Conservation (phyloP, 2,113 vertebrate genomes). For the Chaenogobius annularis region DNA sequence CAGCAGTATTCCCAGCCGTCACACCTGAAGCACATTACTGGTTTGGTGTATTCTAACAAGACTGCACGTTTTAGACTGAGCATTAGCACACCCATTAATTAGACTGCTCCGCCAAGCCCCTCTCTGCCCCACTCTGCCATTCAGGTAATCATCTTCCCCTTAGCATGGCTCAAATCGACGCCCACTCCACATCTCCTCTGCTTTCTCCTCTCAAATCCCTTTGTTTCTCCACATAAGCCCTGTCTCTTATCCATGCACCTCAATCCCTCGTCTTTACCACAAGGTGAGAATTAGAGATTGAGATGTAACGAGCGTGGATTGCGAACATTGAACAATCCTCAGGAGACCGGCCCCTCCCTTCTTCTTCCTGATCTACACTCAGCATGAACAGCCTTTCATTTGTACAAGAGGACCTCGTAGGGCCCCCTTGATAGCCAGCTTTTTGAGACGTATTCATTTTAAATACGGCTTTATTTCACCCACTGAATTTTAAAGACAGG, state of each 20-base stretch:
- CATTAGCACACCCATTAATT: slow-evolving; percentile 47
- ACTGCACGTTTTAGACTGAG: slow-evolving; percentile 24
- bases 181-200: slow-evolving; percentile 29
- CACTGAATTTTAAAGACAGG: neutral
- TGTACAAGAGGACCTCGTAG: slow-evolving; percentile 49
- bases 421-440: slow-evolving; percentile 37
- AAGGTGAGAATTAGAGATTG: slow-evolving; percentile 35
- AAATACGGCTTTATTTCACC: neutral
- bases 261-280: slow-evolving; percentile 7
- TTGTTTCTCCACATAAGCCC: slow-evolving; percentile 31
- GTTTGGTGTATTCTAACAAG: slow-evolving; percentile 10
- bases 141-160: slow-evolving; percentile 42
- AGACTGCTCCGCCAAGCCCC: slow-evolving; percentile 38
- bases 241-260: slow-evolving; percentile 1
- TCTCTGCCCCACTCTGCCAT: slow-evolving; percentile 25
- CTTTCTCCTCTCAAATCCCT: slow-evolving; percentile 25
- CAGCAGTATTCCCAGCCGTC: neutral
- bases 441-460: slow-evolving; percentile 4
- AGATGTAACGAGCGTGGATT: slow-evolving; percentile 48
- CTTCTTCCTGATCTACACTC: slow-evolving; percentile 17
- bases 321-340: slow-evolving; percentile 48
- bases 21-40: neutral
- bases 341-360: slow-evolving; percentile 26
- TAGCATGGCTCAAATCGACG: slow-evolving; percentile 26
- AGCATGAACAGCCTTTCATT: slow-evolving; percentile 62